These are phyloP conservation scores for Pollachius pollachius DNA, from an alignment of 2,113 vertebrate species.

Conservation along the genomic window DNA sequence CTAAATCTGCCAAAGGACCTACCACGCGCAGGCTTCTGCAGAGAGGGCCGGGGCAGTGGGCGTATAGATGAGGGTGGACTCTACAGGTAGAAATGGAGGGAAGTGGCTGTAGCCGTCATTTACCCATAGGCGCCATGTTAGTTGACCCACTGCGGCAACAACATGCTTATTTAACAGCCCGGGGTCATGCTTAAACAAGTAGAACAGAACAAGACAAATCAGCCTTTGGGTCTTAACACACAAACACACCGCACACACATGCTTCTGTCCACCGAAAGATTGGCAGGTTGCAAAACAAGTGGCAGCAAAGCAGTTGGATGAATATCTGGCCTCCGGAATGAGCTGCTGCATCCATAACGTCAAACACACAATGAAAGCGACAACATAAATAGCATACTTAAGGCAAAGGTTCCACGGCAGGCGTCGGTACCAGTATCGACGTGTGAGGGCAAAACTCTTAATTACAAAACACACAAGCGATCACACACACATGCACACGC, in stretches of 20 bases:
- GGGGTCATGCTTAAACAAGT: conserved; percentile 41
- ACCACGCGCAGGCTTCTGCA: conserved; percentile 19
- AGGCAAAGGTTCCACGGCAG: neutral
- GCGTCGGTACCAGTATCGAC: conserved; percentile 1
- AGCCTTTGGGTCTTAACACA: conserved; percentile 13
- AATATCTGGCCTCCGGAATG: conserved; percentile 41
- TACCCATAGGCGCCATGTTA: neutral
- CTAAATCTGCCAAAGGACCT: too few relatives aligned
- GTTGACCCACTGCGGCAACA: neutral
- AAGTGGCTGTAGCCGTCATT: neutral
- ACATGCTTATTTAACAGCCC: conserved; percentile 16
- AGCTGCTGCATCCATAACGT: conserved; percentile 20
- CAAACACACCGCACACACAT: neutral
- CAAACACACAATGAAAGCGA: neutral
- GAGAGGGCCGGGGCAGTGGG: neutral
- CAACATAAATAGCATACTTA: conserved; percentile 1
- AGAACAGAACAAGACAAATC: conserved; percentile 29
- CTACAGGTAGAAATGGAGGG: neutral
- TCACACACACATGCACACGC: conserved; percentile 7
- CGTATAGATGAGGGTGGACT: neutral
- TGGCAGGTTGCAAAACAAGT: conserved; percentile 20
- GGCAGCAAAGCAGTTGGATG: conserved; percentile 36
- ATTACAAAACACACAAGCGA: conserved; percentile 4
- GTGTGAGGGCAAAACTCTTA: neutral
- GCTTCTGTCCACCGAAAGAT: conserved; percentile 14